Evolutionary conservation across 2,888 invertebrate species (phyloP), one percentile per base, ranked within the genome.

Genomic region (Cinara cedri): DNA sequence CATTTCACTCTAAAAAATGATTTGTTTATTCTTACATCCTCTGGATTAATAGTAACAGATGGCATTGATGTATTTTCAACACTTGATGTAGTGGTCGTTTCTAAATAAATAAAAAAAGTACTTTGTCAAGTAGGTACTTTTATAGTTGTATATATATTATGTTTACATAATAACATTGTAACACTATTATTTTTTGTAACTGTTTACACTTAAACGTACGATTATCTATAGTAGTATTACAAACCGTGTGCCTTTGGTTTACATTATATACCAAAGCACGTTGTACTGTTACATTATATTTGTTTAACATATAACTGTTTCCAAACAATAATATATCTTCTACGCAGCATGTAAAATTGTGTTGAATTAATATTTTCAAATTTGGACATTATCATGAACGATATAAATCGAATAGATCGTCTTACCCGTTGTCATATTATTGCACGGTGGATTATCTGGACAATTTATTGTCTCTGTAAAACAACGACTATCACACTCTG

Each of bases 241-340:
- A 78, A 21, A 46, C 2, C 14, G 8, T 49, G 21, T 19, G 16
- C 1, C n/a, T 60, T 60, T 60, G 16, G 21, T 49, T 57, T 13
- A 34, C 19, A 16, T 46, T 57, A 60, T 66, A 57, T 34, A 68
- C 10, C 34, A 34, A 14, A 54, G 46, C 13, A 8, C 60, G 68
- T 78, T 60, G 68, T 51, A 78, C 57, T 8, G 76, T 57, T 24
- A 78, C 76, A 51, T 78, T 78, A 60, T 78, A 78, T 49, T 68
- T 78, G 3, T 78, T 78, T 51, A 78, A 49, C 68, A 78, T 78
- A 46, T 54, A 55, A 68, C 46, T 49, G 49, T 78, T 78, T 44
- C 66, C 68, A 1, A 57, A 78, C n/a, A 49, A 68, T n/a, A 44
- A 19, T 19, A 34, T 34, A 16, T 78, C 76, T 68, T 68, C 76